phyloP scores from a whole-genome alignment of 1,140 invertebrate species.

The Zaprionus taronus region DNA sequence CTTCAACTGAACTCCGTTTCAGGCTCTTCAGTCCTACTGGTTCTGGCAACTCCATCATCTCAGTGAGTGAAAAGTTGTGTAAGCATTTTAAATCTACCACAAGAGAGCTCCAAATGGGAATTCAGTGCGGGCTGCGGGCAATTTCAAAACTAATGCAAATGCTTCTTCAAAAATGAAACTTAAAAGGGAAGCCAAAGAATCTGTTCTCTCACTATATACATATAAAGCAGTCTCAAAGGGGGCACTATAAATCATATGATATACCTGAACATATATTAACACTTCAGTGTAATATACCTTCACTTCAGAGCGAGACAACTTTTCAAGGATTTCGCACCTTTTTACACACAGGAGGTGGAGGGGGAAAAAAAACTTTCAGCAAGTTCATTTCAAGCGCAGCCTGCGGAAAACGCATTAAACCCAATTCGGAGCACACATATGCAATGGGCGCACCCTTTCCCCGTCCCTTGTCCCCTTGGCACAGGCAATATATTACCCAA shows the following conservation, averaged over 20 bases:
- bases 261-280: constrained; percentile 7
- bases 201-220: background rate
- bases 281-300: background rate
- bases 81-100: constrained; percentile 53
- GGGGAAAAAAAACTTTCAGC: background rate
- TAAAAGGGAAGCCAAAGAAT: background rate
- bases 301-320: background rate
- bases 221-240: background rate
- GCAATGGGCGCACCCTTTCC: background rate
- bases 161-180: background rate
- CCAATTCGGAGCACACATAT: constrained; percentile 14
- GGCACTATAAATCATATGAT: background rate
- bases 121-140: constrained; percentile 3
- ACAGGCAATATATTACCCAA: constrained; percentile 43
- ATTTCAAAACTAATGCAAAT: constrained; percentile 32
- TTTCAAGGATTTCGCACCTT: constrained; percentile 8
- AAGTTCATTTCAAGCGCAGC: constrained; percentile 3
- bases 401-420: constrained; percentile 27
- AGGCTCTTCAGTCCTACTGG: background rate
- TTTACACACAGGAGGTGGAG: background rate
- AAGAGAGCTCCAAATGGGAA: constrained; percentile 27
- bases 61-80: constrained; percentile 52
- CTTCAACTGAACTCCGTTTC: constrained; percentile 42
- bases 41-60: constrained; percentile 4
- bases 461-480: no score